Evolutionary conservation across 2,797 vertebrate species (phyloP).

Genomic region (Scleropages formosus): DNA sequence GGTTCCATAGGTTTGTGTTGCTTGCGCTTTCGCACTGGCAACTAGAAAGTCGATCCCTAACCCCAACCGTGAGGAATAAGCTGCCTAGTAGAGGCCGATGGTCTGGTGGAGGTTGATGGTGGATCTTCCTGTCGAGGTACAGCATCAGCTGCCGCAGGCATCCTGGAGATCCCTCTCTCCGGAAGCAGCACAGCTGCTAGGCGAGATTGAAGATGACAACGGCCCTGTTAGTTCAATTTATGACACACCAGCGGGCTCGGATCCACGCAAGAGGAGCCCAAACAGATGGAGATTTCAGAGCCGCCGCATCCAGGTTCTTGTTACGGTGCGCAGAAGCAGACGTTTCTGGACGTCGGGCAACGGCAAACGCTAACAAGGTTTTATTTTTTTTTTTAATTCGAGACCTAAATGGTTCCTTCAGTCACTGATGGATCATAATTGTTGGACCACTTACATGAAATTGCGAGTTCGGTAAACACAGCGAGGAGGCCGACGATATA

Average conservation of each 20-base stretch:
- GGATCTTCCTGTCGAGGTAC: too few species aligned
- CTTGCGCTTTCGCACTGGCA: too few species aligned
- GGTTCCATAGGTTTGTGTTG: too few species aligned
- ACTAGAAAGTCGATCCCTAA: too few species aligned
- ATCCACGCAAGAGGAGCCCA: neutral
- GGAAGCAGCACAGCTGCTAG: conserved; percentile 32
- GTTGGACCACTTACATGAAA: neutral
- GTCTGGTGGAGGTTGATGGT: too few species aligned
- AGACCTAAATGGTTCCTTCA: neutral
- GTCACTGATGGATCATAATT: neutral
- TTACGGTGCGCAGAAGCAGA: neutral
- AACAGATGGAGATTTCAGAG: conserved; percentile 15
- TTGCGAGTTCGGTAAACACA: neutral
- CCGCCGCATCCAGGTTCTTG: neutral
- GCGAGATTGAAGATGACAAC: conserved; percentile 58
- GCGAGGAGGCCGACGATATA: neutral
- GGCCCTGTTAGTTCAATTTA: conserved; percentile 51
- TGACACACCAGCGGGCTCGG: conserved; percentile 34
- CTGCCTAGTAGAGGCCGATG: too few species aligned
- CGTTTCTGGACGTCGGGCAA: neutral
- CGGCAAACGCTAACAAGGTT: neutral
- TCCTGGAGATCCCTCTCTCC: conserved; percentile 1
- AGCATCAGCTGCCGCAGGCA: too few species aligned
- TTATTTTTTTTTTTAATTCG: too few species aligned
- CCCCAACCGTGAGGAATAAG: too few species aligned